Conservation (phyloP, 1,140 invertebrate species). For the Scaptomyza pallida region DNA sequence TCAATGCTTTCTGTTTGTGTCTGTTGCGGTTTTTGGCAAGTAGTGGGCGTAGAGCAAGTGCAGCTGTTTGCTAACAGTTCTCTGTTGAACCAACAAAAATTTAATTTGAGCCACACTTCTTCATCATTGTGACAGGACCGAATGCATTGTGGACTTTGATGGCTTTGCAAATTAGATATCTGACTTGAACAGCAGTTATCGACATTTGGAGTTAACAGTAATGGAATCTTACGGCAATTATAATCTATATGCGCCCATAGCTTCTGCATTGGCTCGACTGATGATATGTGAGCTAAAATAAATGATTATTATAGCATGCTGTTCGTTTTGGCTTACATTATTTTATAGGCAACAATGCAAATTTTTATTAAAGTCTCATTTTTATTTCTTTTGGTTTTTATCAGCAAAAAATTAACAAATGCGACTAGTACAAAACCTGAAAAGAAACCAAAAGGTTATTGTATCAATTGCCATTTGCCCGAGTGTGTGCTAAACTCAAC, state of each 20-base stretch:
- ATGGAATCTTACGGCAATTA: neutral
- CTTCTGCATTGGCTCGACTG: too few species aligned
- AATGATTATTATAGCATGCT: too few species aligned
- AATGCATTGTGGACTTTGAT: slow-evolving; percentile 10
- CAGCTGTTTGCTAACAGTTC: slow-evolving; percentile 24
- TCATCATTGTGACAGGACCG: slow-evolving; percentile 22
- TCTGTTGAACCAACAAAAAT: slow-evolving; percentile 16
- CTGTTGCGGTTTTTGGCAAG: slow-evolving; percentile 6
- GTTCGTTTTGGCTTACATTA: neutral
- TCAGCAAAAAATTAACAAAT: neutral
- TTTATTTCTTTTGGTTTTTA: too few species aligned
- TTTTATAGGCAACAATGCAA: neutral
- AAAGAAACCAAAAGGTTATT: neutral
- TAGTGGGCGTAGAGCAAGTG: neutral
- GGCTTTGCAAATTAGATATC: neutral
- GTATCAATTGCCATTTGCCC: neutral
- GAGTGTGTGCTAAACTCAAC: neutral
- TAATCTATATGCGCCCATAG: neutral
- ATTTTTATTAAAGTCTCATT: neutral
- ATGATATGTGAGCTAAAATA: too few species aligned
- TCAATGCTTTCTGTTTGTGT: slow-evolving; percentile 23
- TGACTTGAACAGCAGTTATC: slow-evolving; percentile 4
- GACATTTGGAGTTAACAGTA: neutral
- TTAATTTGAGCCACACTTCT: slow-evolving; percentile 36
- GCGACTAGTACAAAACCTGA: neutral